Percentiles rank a stretch among this genome's conserved stretches.
phyloP scores from a whole-genome alignment of 2,797 vertebrate genomes.

The Tokudaia muenninki region DNA sequence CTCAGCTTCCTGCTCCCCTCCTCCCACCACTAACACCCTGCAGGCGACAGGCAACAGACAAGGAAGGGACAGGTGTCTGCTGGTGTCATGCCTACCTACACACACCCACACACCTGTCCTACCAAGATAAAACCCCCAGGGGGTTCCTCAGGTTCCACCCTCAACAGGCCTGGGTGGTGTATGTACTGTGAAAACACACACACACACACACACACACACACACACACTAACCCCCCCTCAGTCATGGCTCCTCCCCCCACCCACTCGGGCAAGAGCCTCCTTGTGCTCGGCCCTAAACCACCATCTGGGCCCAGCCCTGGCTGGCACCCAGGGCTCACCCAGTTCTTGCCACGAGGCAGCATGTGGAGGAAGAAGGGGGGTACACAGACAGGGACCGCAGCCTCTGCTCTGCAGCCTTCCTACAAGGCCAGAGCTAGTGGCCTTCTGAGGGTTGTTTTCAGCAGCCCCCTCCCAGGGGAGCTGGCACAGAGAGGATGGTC shows the following conservation, averaged over 20 bases:
- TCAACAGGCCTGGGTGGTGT: not conserved
- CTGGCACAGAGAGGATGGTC: not conserved
- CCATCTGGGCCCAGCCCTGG: constrained; percentile 66
- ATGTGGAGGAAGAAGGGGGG: not conserved
- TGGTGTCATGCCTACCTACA: not conserved
- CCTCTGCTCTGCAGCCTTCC: constrained; percentile 9
- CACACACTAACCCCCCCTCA: not conserved
- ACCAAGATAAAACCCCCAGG: not conserved
- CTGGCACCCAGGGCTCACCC: constrained; percentile 75
- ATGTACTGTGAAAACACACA: not conserved
- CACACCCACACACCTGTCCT: not conserved
- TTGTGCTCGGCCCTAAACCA: constrained; percentile 55
- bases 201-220: fast-evolving
- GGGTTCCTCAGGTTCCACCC: not conserved
- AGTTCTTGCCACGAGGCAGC: constrained; percentile 75
- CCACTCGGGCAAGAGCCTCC: not conserved
- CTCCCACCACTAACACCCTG: constrained; percentile 6
- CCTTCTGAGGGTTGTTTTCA: not conserved
- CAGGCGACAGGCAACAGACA: constrained; percentile 2
- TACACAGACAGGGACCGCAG: not conserved
- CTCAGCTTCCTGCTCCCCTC: constrained; percentile 81
- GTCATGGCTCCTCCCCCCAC: not conserved
- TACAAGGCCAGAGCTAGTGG: not conserved
- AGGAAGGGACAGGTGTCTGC: constrained; percentile 67
- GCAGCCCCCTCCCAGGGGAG: not conserved